A percentile compares a stretch with the other conserved stretches of the same genome.
Conservation (phyloP, 2,113 vertebrate species). For the Leptobrachium leishanense region DNA sequence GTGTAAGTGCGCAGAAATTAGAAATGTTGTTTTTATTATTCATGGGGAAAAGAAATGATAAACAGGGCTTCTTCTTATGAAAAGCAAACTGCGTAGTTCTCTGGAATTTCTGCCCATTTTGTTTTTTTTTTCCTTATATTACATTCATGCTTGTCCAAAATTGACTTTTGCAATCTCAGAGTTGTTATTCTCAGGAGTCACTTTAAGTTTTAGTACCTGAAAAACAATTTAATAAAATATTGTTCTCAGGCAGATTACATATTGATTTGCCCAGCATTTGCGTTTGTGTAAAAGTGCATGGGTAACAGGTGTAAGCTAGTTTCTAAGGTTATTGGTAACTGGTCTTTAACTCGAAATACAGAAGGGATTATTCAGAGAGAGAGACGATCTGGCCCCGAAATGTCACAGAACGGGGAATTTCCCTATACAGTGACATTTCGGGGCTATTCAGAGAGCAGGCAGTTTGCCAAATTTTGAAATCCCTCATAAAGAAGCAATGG, state of each 20-base stretch:
- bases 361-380: too few relatives aligned
- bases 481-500: too few relatives aligned
- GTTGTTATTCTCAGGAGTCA: constrained; percentile 16
- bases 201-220: not conserved
- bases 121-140: constrained; percentile 7
- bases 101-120: not conserved
- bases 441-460: too few relatives aligned
- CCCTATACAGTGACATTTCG: too few relatives aligned
- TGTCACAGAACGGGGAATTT: too few relatives aligned
- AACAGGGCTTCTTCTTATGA: not conserved
- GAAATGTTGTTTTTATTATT: not conserved
- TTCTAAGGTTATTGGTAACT: constrained; percentile 24
- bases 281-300: constrained; percentile 2
- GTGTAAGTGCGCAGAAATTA: constrained; percentile 5
- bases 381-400: too few relatives aligned
- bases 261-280: constrained; percentile 14
- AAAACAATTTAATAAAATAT: constrained; percentile 20
- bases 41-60: constrained; percentile 1
- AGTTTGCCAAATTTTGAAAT: too few relatives aligned
- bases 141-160: constrained; percentile 13
- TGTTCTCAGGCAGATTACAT: constrained; percentile 27
- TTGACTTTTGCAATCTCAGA: constrained; percentile 20
- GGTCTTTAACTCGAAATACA: not conserved
- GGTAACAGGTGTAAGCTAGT: constrained; percentile 10
- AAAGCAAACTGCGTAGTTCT: not conserved